These are phyloP conservation scores for Caenorhabditis macrosperma DNA, from an alignment of 2,888 invertebrate species.

Conservation along the genomic window DNA sequence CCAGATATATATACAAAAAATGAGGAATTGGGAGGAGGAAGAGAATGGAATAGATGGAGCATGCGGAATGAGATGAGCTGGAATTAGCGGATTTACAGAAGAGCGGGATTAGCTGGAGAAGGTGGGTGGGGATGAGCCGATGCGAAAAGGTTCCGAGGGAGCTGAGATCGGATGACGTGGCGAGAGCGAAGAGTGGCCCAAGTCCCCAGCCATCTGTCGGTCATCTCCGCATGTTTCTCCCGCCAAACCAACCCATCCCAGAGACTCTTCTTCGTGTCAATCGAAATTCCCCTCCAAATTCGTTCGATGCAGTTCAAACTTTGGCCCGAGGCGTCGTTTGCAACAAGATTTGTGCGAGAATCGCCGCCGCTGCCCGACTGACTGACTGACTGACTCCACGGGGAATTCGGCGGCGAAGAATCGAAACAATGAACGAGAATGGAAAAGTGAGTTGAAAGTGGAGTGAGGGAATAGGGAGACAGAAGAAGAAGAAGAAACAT, in stretches of 20 bases:
- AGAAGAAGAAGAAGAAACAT: constrained; percentile 12
- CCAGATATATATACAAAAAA: constrained; percentile 1
- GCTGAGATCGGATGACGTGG: constrained; percentile 13
- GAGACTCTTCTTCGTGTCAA: neutral
- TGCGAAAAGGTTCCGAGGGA: too few relatives aligned
- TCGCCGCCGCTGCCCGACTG: constrained; percentile 11
- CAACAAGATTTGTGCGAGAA: constrained; percentile 47
- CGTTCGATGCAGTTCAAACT: constrained; percentile 31
- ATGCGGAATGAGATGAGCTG: neutral
- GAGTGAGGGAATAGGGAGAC: neutral
- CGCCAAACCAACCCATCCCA: neutral
- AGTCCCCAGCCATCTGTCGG: neutral
- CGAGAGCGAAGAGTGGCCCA: constrained; percentile 6
- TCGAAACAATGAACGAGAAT: constrained; percentile 22
- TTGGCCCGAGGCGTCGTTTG: constrained; percentile 31
- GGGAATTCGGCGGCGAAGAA: constrained; percentile 11
- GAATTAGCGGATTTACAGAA: too few relatives aligned
- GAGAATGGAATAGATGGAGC: neutral
- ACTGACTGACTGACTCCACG: too few relatives aligned
- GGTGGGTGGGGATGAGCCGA: neutral
- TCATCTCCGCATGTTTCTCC: too few relatives aligned
- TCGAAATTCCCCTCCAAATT: constrained; percentile 8
- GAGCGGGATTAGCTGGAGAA: neutral
- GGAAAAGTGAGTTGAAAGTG: constrained; percentile 1
- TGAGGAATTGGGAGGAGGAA: neutral